A percentile compares a stretch with the other conserved stretches of the same genome.
These are phyloP conservation scores for Slavum lentiscoides DNA, from an alignment of 2,888 invertebrate genomes.

Conservation along the genomic window DNA sequence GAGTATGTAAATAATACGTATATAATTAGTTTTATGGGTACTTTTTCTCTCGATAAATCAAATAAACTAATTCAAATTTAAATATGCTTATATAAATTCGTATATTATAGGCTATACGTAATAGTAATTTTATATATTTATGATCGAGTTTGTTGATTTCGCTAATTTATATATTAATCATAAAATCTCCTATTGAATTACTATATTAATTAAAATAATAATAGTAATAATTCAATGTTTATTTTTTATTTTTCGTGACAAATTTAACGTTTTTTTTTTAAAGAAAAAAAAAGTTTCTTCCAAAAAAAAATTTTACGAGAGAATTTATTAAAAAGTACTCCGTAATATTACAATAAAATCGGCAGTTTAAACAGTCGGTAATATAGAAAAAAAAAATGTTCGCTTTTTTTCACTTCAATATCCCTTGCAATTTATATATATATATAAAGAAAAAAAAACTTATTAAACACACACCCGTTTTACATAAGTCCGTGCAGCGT, in stretches of 20 bases:
- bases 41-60: too few relatives aligned
- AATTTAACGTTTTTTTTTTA: too few relatives aligned
- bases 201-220: not conserved
- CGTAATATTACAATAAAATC: constrained; percentile 1
- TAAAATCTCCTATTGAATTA: too few relatives aligned
- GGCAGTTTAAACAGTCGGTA: not conserved
- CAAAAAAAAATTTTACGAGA: not conserved
- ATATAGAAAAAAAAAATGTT: not conserved
- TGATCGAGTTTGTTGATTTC: too few relatives aligned
- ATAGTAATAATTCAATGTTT: not conserved
- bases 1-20: too few relatives aligned
- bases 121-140: too few relatives aligned
- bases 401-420: not conserved
- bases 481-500: not conserved
- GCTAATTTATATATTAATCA: too few relatives aligned
- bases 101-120: too few relatives aligned
- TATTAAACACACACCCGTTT: not conserved
- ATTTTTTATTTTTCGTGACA: too few relatives aligned
- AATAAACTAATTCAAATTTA: too few relatives aligned
- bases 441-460: not conserved
- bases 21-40: too few relatives aligned
- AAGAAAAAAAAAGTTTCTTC: not conserved
- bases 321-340: not conserved
- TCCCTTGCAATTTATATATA: not conserved
- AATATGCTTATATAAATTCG: too few relatives aligned